phyloP scores from a whole-genome alignment of 2,113 vertebrate species.

The Heterocephalus glaber region DNA sequence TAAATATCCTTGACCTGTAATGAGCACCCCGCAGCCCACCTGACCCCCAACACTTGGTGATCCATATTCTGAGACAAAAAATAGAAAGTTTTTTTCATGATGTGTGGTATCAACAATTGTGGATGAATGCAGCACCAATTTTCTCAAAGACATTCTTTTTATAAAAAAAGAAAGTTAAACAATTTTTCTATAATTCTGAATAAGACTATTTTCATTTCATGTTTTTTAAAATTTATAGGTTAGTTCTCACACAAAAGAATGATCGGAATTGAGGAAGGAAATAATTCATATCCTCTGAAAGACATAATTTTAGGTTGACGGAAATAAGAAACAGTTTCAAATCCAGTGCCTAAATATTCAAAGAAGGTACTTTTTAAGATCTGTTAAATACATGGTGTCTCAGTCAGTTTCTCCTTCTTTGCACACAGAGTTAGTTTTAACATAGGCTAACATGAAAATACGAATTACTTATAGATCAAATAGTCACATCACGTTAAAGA shows the following conservation, averaged over 20 bases:
- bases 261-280: constrained; percentile 56
- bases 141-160: constrained; percentile 29
- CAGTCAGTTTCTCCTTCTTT: background rate
- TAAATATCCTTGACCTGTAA: background rate
- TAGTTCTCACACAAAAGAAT: constrained; percentile 43
- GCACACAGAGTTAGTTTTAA: background rate
- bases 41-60: background rate
- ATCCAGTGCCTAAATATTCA: background rate
- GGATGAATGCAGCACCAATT: background rate
- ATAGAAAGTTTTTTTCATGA: background rate
- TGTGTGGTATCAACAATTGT: background rate
- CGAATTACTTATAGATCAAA: constrained; percentile 19
- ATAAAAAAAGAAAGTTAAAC: background rate
- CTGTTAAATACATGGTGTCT: background rate
- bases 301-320: background rate
- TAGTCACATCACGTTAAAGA: constrained; percentile 43
- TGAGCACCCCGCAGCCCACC: background rate
- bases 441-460: background rate
- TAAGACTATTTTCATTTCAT: constrained; percentile 21
- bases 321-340: background rate
- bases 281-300: constrained; percentile 65
- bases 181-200: constrained; percentile 14
- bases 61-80: constrained; percentile 37
- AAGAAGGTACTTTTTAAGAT: constrained; percentile 28
- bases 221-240: constrained; percentile 31